Conservation (phyloP, 2,797 vertebrate genomes). For the Coracias cyanogaster region DNA sequence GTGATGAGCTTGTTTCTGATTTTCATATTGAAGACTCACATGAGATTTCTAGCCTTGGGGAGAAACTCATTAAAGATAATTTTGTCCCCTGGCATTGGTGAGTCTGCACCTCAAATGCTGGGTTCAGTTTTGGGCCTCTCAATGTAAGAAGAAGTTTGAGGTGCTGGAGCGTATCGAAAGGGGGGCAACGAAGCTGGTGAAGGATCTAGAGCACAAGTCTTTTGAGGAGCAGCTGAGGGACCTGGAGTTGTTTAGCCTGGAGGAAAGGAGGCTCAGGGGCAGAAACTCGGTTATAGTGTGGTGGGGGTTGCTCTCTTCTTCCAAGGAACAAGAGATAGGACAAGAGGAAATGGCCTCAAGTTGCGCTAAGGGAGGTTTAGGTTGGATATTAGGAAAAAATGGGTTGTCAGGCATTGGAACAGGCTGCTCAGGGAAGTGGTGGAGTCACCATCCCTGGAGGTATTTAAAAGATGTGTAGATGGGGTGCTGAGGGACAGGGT, state of each 20-base stretch:
- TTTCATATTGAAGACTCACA: background rate
- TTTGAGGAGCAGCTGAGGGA: background rate
- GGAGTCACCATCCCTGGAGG: background rate
- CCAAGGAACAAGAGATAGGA: background rate
- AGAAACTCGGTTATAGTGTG: too few species aligned
- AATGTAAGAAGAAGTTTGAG: background rate
- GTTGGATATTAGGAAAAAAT: background rate
- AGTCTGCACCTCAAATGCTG: background rate
- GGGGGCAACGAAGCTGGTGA: background rate
- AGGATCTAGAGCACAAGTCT: background rate
- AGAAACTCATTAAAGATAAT: background rate
- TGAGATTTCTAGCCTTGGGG: background rate
- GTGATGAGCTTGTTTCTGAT: background rate
- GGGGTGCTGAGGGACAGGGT: background rate
- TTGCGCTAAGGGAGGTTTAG: background rate
- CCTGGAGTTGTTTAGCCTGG: background rate
- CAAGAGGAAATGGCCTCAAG: background rate
- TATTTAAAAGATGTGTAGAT: too few species aligned
- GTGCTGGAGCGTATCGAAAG: background rate
- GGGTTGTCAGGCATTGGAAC: background rate
- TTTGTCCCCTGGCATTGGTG: background rate
- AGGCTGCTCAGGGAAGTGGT: background rate
- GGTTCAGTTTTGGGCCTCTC: background rate
- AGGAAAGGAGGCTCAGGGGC: background rate
- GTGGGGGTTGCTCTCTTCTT: background rate